phyloP scores from a whole-genome alignment of 2,888 invertebrate species.

The Orchesellides sinensis region DNA sequence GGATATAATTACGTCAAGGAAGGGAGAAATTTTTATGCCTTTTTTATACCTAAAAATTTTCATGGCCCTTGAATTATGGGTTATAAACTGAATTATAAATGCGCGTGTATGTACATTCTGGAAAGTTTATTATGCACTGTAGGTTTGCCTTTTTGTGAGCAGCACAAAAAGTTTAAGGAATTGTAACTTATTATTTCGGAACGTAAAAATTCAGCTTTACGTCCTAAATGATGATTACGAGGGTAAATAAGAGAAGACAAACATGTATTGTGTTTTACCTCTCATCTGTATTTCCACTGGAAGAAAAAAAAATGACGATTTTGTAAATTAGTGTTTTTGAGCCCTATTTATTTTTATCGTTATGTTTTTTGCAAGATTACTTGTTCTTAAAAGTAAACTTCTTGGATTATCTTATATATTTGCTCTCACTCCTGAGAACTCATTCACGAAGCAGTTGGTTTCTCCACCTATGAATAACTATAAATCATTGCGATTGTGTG shows the following conservation, averaged over 20 bases:
- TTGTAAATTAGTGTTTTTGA: slow-evolving; percentile 3
- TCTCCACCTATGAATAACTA: background rate
- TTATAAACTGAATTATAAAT: slow-evolving; percentile 40
- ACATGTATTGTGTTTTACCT: too few relatives aligned
- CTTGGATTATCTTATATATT: background rate
- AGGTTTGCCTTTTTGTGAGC: too few relatives aligned
- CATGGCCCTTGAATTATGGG: slow-evolving; percentile 45
- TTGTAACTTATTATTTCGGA: too few relatives aligned
- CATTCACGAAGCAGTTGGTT: background rate
- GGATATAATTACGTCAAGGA: slow-evolving; percentile 29
- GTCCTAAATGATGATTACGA: too few relatives aligned
- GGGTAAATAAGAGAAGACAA: too few relatives aligned
- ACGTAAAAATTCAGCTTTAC: too few relatives aligned
- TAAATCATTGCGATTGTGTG: slow-evolving; percentile 53
- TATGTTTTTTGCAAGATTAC: background rate
- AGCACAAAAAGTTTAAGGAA: too few relatives aligned
- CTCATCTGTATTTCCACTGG: background rate
- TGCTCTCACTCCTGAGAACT: background rate
- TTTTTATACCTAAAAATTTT: slow-evolving; percentile 31
- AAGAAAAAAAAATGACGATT: background rate
- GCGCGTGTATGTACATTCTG: background rate
- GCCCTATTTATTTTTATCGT: background rate
- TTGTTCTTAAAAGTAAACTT: background rate
- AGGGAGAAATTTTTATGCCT: slow-evolving; percentile 37
- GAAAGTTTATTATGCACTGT: too few relatives aligned